Evolutionary conservation across 2,113 vertebrate genomes (phyloP).

Genomic region (Passer montanus): DNA sequence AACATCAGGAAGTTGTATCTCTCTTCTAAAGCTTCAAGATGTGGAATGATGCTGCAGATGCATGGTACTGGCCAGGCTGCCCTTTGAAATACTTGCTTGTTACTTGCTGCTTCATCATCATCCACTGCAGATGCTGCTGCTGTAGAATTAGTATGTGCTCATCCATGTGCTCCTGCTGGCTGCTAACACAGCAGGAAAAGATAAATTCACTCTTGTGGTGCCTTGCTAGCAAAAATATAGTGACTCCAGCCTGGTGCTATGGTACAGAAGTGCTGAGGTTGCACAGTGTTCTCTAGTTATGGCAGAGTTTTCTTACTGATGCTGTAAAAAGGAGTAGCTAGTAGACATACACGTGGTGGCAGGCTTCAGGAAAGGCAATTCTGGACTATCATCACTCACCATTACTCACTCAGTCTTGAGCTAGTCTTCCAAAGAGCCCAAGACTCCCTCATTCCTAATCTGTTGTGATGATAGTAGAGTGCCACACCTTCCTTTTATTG

Average conservation of each 20-base stretch:
- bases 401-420: not conserved
- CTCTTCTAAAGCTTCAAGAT: not conserved
- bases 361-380: not conserved
- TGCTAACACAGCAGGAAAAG: not conserved
- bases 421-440: not conserved
- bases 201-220: not conserved
- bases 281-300: not conserved
- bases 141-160: not conserved
- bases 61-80: not conserved
- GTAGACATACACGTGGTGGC: not conserved
- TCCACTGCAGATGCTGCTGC: not conserved
- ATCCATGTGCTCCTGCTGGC: not conserved
- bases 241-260: not conserved
- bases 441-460: not conserved
- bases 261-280: not conserved
- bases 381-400: not conserved
- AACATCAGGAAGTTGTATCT: not conserved
- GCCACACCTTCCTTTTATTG: not conserved
- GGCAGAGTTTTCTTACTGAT: not conserved
- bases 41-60: not conserved
- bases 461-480: not conserved
- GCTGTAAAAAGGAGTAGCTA: not conserved
- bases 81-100: accelerated
- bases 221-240: not conserved
- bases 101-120: not conserved